Evolutionary conservation across 1,140 invertebrate genomes (phyloP).

Genomic region (Drosophila kohkoa): DNA sequence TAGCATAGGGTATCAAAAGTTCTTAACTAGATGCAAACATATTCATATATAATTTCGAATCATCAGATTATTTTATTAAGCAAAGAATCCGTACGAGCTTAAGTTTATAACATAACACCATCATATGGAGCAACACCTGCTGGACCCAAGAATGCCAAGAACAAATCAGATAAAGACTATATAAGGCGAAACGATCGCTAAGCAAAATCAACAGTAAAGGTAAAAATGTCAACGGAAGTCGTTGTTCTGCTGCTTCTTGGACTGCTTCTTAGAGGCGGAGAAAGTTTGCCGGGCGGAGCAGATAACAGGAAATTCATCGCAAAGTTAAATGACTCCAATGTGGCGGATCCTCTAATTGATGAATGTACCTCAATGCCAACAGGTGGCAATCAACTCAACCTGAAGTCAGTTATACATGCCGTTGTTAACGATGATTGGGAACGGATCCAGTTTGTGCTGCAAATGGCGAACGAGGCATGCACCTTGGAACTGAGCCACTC

Average conservation of each 20-base stretch:
- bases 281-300: too few relatives aligned
- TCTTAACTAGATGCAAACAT: too few relatives aligned
- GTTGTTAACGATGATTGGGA: conserved; percentile 62
- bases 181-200: too few relatives aligned
- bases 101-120: too few relatives aligned
- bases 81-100: too few relatives aligned
- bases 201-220: conserved; percentile 4
- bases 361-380: not conserved
- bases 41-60: too few relatives aligned
- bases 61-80: too few relatives aligned
- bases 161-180: not conserved
- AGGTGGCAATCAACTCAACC: not conserved
- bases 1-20: too few relatives aligned
- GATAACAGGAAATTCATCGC: conserved; percentile 6
- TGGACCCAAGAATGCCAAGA: too few relatives aligned
- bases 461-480: not conserved
- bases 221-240: not conserved
- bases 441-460: conserved; percentile 15
- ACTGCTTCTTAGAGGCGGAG: too few relatives aligned
- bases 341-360: not conserved
- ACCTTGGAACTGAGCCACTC: conserved; percentile 3
- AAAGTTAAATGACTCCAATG: conserved; percentile 29
- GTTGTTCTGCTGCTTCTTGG: too few relatives aligned
- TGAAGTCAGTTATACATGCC: conserved; percentile 58
- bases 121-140: too few relatives aligned